These are phyloP conservation scores for Chelonia mydas DNA, from an alignment of 2,797 vertebrate species.

Conservation along the genomic window DNA sequence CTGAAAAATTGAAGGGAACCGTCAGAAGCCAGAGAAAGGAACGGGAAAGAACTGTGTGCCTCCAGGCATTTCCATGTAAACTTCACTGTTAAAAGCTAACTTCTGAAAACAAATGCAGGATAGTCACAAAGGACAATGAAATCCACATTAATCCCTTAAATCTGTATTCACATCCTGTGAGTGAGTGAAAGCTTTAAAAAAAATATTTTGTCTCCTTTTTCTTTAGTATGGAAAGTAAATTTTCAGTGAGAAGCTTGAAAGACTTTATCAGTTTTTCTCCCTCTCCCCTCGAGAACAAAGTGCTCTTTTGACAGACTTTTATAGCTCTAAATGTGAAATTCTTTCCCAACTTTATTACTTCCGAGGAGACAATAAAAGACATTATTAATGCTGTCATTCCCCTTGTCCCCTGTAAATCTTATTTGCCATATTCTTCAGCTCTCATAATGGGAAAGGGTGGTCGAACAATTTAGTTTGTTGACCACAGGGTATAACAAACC, in stretches of 20 bases:
- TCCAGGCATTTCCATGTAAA: conserved; percentile 6
- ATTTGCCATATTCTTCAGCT: conserved; percentile 52
- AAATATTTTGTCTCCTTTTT: conserved; percentile 69
- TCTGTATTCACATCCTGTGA: conserved; percentile 56
- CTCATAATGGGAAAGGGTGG: conserved; percentile 15
- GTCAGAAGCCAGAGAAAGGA: not conserved
- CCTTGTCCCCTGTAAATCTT: conserved; percentile 51
- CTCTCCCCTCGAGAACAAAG: conserved; percentile 63
- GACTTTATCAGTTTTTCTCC: conserved; percentile 66
- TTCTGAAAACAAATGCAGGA: conserved; percentile 53
- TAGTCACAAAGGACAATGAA: conserved; percentile 7
- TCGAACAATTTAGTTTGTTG: conserved; percentile 9
- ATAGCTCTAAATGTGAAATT: conserved; percentile 63
- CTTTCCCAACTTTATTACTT: conserved; percentile 61
- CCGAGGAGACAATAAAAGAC: conserved; percentile 62
- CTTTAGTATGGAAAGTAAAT: conserved; percentile 73
- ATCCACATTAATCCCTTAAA: conserved; percentile 55
- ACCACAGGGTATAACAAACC: not conserved
- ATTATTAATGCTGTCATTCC: conserved; percentile 60
- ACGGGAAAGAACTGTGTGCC: not conserved
- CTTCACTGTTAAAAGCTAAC: not conserved
- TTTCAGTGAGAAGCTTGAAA: conserved; percentile 69
- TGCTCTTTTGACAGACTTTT: conserved; percentile 65
- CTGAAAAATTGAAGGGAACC: not conserved
- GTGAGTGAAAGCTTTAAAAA: conserved; percentile 55